phyloP scores from a whole-genome alignment of 92 coral and sea anemone genomes.

The Hydrozoanthus gracilis region DNA sequence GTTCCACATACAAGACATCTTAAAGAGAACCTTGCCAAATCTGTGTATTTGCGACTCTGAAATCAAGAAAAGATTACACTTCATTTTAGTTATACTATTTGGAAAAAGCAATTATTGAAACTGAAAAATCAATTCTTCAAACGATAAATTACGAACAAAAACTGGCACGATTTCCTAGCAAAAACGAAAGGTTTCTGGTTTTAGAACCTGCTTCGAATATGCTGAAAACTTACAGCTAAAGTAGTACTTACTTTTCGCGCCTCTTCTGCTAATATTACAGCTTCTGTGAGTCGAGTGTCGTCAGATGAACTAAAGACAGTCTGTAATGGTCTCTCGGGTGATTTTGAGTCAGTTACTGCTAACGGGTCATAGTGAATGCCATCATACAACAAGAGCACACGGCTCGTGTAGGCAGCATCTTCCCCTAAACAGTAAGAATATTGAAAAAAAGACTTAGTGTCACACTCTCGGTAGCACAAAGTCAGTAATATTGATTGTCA shows the following conservation, averaged over 20 bases:
- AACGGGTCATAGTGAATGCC: conserved; percentile 98
- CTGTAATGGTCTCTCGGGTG: conserved; percentile 69
- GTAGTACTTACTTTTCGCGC: conserved; percentile 90
- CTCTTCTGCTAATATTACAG: conserved; percentile 78
- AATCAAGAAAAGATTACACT: too few species aligned
- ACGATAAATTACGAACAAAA: too few species aligned
- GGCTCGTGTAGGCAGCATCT: conserved; percentile 68
- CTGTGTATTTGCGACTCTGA: conserved; percentile 90
- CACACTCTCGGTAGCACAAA: neutral
- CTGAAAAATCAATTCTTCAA: too few species aligned
- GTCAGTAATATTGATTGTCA: conserved; percentile 3
- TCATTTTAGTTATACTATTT: too few species aligned
- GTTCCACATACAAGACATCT: conserved; percentile 88
- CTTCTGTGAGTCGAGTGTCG: conserved; percentile 80
- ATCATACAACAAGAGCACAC: conserved; percentile 88
- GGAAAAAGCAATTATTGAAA: too few species aligned
- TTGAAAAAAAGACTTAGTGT: neutral
- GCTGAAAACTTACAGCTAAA: too few species aligned
- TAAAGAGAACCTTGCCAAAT: conserved; percentile 79
- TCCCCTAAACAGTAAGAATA: conserved; percentile 67
- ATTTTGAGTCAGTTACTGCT: conserved; percentile 67
- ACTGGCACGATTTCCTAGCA: too few species aligned
- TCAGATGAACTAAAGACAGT: conserved; percentile 83
- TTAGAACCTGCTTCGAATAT: too few species aligned
- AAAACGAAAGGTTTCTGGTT: too few species aligned